Conservation (phyloP, 2,113 vertebrate species). For the Sinocyclocheilus maitianheensis region DNA sequence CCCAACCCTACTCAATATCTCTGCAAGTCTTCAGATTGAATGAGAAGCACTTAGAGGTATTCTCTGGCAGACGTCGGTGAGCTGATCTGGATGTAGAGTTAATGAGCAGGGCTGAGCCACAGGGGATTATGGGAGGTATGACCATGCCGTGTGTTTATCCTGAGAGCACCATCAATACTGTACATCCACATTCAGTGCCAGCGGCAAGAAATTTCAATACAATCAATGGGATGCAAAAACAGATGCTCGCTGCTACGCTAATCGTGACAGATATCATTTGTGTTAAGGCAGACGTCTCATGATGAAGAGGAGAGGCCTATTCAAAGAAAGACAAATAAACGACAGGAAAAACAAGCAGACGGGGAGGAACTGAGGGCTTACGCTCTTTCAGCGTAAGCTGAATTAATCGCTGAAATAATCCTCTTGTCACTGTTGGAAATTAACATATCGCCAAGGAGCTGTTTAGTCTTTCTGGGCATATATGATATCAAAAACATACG, state of each 20-base stretch:
- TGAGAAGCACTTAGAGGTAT: not conserved
- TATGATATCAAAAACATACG: not conserved
- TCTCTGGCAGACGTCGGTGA: not conserved
- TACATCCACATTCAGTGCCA: not conserved
- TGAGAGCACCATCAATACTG: not conserved
- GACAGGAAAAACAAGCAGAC: not conserved
- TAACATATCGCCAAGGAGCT: slow-evolving; percentile 18
- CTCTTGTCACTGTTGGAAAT: slow-evolving; percentile 6
- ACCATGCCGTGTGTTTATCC: not conserved
- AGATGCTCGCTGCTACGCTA: not conserved
- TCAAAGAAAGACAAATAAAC: slow-evolving; percentile 31
- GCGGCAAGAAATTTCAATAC: not conserved
- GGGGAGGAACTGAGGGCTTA: slow-evolving; percentile 28
- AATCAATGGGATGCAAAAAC: slow-evolving; percentile 19
- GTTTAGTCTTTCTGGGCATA: not conserved
- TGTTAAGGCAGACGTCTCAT: slow-evolving; percentile 19
- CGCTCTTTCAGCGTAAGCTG: slow-evolving; percentile 17
- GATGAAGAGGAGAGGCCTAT: not conserved
- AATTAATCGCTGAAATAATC: slow-evolving; percentile 41
- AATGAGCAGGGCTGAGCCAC: not conserved
- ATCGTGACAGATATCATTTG: slow-evolving; percentile 28
- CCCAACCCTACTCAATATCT: not conserved
- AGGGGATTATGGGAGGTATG: not conserved
- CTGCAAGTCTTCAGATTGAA: not conserved
- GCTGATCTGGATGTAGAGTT: not conserved